Percentiles rank a stretch among this genome's conserved stretches.
These are phyloP conservation scores for Lasioglossum vierecki DNA, from an alignment of 2,888 invertebrate genomes.

Conservation along the genomic window DNA sequence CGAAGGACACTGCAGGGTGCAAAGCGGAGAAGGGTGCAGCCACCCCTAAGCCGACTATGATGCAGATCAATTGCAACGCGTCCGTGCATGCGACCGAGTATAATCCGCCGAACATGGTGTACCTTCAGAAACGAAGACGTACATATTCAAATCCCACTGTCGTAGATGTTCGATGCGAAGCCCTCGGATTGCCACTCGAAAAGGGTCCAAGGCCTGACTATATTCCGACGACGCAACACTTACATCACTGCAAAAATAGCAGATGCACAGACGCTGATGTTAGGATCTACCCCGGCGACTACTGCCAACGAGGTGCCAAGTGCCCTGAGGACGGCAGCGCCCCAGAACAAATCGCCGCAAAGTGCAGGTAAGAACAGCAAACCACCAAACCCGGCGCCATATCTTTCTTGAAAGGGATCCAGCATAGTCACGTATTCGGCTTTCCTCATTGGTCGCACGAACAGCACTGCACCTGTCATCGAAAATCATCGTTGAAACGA, in stretches of 20 bases:
- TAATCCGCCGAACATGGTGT: conserved; percentile 89
- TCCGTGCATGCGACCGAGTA: conserved; percentile 91
- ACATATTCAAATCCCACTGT: background rate
- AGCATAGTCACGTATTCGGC: conserved; percentile 90
- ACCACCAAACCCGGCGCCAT: conserved; percentile 89
- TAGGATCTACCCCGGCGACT: conserved; percentile 79
- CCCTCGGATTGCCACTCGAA: background rate
- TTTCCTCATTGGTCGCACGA: conserved; percentile 89
- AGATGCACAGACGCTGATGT: conserved; percentile 79
- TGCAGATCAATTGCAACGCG: conserved; percentile 88
- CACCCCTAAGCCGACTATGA: conserved; percentile 88
- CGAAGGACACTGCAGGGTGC: conserved; percentile 85
- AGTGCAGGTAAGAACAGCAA: conserved; percentile 88
- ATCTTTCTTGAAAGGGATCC: conserved; percentile 89
- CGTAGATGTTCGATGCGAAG: background rate
- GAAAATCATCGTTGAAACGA: background rate
- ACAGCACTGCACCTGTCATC: conserved; percentile 87
- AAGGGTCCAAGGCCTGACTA: background rate
- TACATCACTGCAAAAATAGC: conserved; percentile 78
- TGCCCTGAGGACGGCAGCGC: conserved; percentile 88
- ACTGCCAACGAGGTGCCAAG: conserved; percentile 85
- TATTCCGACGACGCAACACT: conserved; percentile 60
- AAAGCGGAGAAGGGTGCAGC: conserved; percentile 87
- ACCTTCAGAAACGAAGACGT: conserved; percentile 77
- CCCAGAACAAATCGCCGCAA: conserved; percentile 89